phyloP scores from a whole-genome alignment of 2,797 vertebrate species.

The Thamnophis elegans region DNA sequence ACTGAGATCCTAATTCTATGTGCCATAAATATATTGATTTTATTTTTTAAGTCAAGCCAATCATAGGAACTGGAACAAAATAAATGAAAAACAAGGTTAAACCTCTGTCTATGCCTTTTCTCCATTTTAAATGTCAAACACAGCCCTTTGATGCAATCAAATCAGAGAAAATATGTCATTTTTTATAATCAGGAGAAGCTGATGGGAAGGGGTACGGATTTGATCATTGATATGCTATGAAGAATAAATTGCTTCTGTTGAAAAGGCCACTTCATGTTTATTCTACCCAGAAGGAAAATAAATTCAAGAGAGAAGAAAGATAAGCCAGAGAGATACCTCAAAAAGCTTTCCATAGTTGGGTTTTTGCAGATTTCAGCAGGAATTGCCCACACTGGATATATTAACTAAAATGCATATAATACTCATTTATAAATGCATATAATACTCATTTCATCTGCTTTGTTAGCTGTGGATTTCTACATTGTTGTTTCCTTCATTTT shows the following conservation, averaged over 20 bases:
- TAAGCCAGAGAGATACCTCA: neutral
- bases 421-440: no score
- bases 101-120: no score
- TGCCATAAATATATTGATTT: neutral
- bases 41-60: neutral
- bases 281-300: neutral
- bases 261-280: neutral
- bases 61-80: neutral
- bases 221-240: neutral
- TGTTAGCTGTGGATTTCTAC: neutral
- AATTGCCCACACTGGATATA: neutral
- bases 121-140: neutral
- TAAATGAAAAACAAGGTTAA: neutral
- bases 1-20: neutral
- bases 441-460: neutral
- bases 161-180: neutral
- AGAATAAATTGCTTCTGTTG: neutral
- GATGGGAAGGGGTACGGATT: neutral
- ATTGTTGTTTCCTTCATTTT: neutral
- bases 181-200: neutral
- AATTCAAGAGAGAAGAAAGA: neutral
- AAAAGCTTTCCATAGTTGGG: neutral
- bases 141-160: neutral
- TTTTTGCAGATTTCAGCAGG: neutral
- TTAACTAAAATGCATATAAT: neutral